Conservation (phyloP, 2,888 invertebrate species). For the Cephus pygmeus region DNA sequence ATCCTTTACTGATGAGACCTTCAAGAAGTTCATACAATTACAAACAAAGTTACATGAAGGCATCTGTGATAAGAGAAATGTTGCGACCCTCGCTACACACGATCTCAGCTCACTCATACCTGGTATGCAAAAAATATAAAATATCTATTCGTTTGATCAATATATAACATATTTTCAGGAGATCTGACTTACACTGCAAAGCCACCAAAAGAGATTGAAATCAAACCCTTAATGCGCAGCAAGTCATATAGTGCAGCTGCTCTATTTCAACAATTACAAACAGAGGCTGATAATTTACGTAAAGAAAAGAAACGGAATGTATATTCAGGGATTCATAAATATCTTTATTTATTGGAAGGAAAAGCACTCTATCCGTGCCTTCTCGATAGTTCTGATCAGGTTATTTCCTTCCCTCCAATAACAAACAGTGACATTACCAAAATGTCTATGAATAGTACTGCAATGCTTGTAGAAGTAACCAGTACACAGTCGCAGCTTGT, state of each 20-base stretch:
- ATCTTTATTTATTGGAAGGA: constrained; percentile 81
- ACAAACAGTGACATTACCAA: constrained; percentile 86
- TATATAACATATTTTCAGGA: constrained; percentile 54
- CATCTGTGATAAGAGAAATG: constrained; percentile 81
- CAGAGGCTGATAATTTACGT: constrained; percentile 82
- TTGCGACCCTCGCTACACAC: constrained; percentile 87
- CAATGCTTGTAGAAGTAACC: constrained; percentile 82
- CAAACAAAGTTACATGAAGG: constrained; percentile 83
- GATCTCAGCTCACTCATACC: constrained; percentile 75
- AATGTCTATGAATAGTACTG: constrained; percentile 76
- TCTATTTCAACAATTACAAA: constrained; percentile 75
- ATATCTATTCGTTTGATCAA: neutral
- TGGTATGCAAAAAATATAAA: constrained; percentile 56
- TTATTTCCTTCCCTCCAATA: constrained; percentile 88
- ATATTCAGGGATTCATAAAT: constrained; percentile 87
- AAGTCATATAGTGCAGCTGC: constrained; percentile 74
- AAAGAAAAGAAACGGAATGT: constrained; percentile 87
- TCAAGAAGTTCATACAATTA: constrained; percentile 82
- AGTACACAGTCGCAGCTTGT: constrained; percentile 74
- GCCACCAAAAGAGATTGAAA: constrained; percentile 72
- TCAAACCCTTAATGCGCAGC: constrained; percentile 75
- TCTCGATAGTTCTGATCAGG: constrained; percentile 72
- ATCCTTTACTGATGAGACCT: constrained; percentile 72
- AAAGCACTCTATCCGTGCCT: constrained; percentile 80
- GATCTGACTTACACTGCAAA: constrained; percentile 77